A percentile compares a stretch with the other conserved stretches of the same genome.
Evolutionary conservation across 2,113 vertebrate genomes (phyloP).

Genomic region (Hemiscyllium ocellatum): DNA sequence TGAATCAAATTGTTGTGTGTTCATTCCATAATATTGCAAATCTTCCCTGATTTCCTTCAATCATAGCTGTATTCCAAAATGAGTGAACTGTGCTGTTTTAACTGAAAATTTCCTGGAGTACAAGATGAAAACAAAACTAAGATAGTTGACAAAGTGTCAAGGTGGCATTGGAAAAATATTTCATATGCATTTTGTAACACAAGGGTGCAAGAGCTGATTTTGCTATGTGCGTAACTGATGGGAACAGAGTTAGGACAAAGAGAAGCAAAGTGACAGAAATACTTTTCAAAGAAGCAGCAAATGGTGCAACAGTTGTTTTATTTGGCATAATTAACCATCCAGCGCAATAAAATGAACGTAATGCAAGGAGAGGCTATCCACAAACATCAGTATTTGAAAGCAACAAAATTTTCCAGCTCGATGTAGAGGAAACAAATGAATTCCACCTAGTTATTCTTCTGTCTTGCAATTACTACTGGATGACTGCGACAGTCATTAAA

Average conservation of each 20-base stretch:
- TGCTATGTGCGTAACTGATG: neutral
- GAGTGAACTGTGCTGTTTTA: neutral
- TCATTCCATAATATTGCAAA: neutral
- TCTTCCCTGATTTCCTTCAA: neutral
- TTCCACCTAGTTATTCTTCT: conserved; percentile 53
- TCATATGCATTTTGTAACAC: neutral
- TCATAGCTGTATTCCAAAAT: neutral
- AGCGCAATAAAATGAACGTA: conserved; percentile 38
- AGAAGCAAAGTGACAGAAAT: neutral
- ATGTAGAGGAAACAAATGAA: conserved; percentile 53
- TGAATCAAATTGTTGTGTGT: neutral
- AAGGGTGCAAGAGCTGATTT: neutral
- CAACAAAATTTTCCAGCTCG: conserved; percentile 52
- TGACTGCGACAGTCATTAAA: conserved; percentile 58
- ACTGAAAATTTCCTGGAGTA: neutral
- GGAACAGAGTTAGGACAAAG: neutral
- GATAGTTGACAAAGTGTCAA: neutral
- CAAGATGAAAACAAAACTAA: neutral
- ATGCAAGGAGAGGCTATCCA: conserved; percentile 44
- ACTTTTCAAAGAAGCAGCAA: neutral
- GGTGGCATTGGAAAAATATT: neutral
- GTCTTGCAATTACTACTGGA: conserved; percentile 49
- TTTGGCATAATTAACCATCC: neutral
- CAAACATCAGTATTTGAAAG: conserved; percentile 50
- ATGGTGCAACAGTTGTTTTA: neutral